phyloP scores from a whole-genome alignment of 2,113 vertebrate species.

The Scytalopus superciliaris region DNA sequence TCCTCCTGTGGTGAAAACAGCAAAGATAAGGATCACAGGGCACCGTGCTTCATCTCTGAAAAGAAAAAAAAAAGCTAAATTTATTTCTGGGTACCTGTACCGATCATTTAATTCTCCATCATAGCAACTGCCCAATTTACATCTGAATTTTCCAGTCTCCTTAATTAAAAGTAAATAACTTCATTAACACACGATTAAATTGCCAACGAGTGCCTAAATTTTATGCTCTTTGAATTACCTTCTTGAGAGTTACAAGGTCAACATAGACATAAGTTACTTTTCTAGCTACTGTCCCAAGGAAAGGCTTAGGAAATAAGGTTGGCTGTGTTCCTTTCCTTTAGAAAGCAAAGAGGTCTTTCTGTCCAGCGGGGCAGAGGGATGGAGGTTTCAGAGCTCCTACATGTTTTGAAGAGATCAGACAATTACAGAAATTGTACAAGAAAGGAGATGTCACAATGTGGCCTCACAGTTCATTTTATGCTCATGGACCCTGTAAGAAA shows the following conservation, averaged over 20 bases:
- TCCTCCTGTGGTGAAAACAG: neutral
- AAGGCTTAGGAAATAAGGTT: neutral
- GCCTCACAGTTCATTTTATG: neutral
- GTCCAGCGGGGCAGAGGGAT: neutral
- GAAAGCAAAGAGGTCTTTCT: neutral
- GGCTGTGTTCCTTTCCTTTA: neutral
- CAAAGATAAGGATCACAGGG: neutral
- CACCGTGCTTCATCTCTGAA: constrained; percentile 42
- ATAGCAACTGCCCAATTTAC: neutral
- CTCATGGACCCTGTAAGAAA: neutral
- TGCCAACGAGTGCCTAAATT: neutral
- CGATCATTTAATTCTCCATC: neutral
- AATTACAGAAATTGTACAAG: neutral
- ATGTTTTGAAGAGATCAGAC: neutral
- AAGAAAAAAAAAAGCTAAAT: neutral
- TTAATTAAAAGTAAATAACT: neutral
- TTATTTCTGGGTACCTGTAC: neutral
- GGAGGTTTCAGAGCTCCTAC: neutral
- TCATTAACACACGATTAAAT: neutral
- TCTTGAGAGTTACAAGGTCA: neutral
- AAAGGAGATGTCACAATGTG: neutral
- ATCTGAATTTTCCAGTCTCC: neutral
- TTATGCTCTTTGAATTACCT: neutral
- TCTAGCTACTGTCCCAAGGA: neutral
- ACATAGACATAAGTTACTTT: neutral